These are phyloP conservation scores for Lordiphosa mommai DNA, from an alignment of 1,140 invertebrate species.

Conservation along the genomic window DNA sequence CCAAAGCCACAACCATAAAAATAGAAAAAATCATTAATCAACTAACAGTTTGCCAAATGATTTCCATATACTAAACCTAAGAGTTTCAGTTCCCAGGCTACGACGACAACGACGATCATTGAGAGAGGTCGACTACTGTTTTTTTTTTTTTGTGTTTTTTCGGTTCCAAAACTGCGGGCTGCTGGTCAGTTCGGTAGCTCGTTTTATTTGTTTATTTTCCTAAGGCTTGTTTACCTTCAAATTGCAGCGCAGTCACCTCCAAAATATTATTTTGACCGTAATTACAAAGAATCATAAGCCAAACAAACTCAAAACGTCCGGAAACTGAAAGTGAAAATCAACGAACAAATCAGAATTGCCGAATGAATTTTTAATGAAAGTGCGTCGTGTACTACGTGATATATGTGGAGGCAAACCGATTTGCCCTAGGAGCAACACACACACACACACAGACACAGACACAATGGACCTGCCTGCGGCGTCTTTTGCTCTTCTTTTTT, in stretches of 20 bases:
- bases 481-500: conserved; percentile 26
- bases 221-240: conserved; percentile 66
- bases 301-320: conserved; percentile 31
- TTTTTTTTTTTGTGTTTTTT: conserved; percentile 1
- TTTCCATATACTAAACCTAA: neutral
- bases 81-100: neutral
- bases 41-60: neutral
- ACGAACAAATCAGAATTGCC: conserved; percentile 32
- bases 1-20: too few species aligned
- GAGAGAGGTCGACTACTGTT: conserved; percentile 2
- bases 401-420: conserved; percentile 58
- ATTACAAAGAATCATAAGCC: conserved; percentile 44
- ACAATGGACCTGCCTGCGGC: conserved; percentile 46
- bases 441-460: too few species aligned
- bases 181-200: conserved; percentile 17
- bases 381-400: conserved; percentile 60
- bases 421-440: conserved; percentile 7
- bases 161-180: conserved; percentile 3
- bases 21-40: too few species aligned
- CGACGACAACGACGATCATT: neutral
- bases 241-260: conserved; percentile 19
- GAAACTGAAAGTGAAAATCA: conserved; percentile 58
- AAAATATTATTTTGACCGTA: conserved; percentile 79
- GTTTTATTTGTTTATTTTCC: conserved; percentile 60
- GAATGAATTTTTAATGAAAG: conserved; percentile 56